phyloP scores from a whole-genome alignment of 2,797 vertebrate genomes.

The Leucoraja ocellata region DNA sequence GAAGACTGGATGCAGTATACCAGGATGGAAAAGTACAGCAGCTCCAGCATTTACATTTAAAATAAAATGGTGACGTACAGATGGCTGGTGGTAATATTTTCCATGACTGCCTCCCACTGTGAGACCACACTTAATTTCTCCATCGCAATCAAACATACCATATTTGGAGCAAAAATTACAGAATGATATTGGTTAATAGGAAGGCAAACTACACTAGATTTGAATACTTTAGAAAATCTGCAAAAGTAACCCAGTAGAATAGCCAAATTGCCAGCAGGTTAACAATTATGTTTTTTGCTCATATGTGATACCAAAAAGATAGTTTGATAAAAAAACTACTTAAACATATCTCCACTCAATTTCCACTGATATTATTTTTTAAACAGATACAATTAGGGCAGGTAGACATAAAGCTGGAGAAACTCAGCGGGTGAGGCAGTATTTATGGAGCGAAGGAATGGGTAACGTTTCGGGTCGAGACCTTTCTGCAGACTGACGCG shows the following conservation, averaged over 20 bases:
- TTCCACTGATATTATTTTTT: not conserved
- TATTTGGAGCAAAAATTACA: not conserved
- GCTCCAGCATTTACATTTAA: not conserved
- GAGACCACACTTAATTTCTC: not conserved
- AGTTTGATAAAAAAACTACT: not conserved
- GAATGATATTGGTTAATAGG: not conserved
- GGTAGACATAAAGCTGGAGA: too few relatives aligned
- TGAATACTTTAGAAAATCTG: not conserved
- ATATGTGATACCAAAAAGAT: not conserved
- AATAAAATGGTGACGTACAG: not conserved
- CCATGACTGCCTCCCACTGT: too few relatives aligned
- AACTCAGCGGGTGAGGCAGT: too few relatives aligned
- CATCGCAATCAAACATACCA: not conserved
- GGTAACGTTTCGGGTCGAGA: too few relatives aligned
- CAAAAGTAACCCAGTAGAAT: not conserved
- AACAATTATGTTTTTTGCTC: not conserved
- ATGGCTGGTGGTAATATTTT: not conserved
- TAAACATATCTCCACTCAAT: not conserved
- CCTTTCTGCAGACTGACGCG: too few relatives aligned
- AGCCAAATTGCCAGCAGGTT: not conserved
- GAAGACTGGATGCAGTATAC: too few relatives aligned
- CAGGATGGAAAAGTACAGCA: too few relatives aligned
- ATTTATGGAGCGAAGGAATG: too few relatives aligned
- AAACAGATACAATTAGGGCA: not conserved
- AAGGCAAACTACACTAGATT: not conserved